Percentiles rank a stretch among this genome's conserved stretches.
Evolutionary conservation across 2,113 vertebrate genomes (phyloP).

Genomic region (Larimichthys crocea): DNA sequence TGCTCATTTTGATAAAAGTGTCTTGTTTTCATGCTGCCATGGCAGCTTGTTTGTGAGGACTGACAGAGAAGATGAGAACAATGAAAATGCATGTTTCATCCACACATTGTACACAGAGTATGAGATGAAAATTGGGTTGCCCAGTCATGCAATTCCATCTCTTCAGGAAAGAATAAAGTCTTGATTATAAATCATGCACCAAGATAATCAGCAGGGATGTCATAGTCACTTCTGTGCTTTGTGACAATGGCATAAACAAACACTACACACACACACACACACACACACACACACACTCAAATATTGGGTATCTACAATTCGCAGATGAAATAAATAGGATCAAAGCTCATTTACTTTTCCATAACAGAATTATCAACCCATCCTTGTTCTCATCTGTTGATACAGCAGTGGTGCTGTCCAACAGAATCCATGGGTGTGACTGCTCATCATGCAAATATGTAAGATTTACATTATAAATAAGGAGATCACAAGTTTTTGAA

Average conservation of each 20-base stretch:
- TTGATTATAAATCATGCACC: slow-evolving; percentile 27
- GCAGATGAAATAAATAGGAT: slow-evolving; percentile 7
- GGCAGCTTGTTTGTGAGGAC: slow-evolving; percentile 1
- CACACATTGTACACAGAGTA: not conserved
- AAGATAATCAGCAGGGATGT: slow-evolving; percentile 39
- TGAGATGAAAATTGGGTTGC: slow-evolving; percentile 39
- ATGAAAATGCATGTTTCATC: slow-evolving; percentile 18
- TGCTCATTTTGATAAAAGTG: not conserved
- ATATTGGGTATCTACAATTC: not conserved
- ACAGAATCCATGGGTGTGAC: not conserved
- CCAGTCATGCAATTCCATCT: slow-evolving; percentile 37
- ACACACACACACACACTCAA: not conserved
- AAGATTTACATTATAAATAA: not conserved
- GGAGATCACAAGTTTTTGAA: not conserved
- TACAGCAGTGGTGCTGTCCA: not conserved
- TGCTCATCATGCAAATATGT: not conserved
- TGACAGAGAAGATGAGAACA: slow-evolving; percentile 16
- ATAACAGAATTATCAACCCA: not conserved
- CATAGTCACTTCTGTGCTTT: slow-evolving; percentile 18
- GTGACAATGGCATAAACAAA: not conserved
- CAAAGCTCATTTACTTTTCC: not conserved
- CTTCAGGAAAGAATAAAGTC: slow-evolving; percentile 23
- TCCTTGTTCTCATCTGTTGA: too few relatives aligned
- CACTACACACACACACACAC: not conserved
- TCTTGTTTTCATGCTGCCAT: not conserved